Conservation (phyloP, 1,140 invertebrate genomes). For the Dufourea novaeangliae region DNA sequence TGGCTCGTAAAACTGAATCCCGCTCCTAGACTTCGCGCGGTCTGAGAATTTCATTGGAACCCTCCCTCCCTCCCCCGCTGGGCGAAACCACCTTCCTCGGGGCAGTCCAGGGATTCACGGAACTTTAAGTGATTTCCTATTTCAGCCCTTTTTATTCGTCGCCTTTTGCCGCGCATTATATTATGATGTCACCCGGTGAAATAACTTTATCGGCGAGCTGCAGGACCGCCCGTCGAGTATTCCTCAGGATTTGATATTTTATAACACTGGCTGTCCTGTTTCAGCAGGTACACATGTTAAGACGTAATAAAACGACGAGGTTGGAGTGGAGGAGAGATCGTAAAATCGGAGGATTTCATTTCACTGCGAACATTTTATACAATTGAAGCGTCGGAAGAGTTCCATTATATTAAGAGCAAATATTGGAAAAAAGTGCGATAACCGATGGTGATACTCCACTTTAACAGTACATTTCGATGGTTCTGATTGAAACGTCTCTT, state of each 20-base stretch:
- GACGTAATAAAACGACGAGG: slow-evolving; percentile 4
- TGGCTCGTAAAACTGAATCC: slow-evolving; percentile 60
- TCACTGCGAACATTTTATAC: neutral
- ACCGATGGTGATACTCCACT: neutral
- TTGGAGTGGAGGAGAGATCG: no score
- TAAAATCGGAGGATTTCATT: slow-evolving; percentile 26
- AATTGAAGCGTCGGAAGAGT: neutral
- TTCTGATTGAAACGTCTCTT: neutral
- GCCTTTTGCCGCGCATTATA: neutral
- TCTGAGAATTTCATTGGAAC: slow-evolving; percentile 61
- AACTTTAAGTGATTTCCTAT: slow-evolving; percentile 61
- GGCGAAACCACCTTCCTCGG: no score
- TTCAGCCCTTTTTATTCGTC: slow-evolving; percentile 34
- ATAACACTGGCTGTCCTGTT: slow-evolving; percentile 1
- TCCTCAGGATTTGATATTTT: slow-evolving; percentile 15
- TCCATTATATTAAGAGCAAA: neutral
- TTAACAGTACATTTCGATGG: neutral
- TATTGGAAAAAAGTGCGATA: neutral
- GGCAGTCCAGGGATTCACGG: slow-evolving; percentile 21
- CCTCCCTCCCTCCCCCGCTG: neutral
- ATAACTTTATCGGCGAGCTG: slow-evolving; percentile 5
- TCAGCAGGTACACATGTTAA: neutral
- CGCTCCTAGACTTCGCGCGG: slow-evolving; percentile 35
- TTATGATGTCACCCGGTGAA: slow-evolving; percentile 15
- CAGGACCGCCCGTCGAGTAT: neutral